Evolutionary conservation across 2,797 vertebrate species (phyloP), one percentile per base, ranked within the genome.

Genomic region (Dryobates pubescens): DNA sequence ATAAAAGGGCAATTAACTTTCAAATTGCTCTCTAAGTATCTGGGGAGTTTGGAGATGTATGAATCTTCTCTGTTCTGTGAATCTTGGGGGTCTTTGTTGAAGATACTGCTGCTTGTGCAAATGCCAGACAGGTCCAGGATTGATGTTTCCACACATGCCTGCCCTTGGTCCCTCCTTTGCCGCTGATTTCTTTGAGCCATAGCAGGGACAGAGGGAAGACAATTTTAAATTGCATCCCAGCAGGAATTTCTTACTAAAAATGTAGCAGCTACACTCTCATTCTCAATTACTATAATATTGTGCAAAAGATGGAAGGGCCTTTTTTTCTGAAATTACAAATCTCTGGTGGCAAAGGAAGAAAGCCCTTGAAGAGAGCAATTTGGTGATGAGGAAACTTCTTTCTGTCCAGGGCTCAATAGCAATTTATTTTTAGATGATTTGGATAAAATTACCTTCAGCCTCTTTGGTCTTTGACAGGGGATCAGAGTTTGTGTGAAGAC

Each of bases 281-380:
- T 89, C 58, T 92, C 43, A 45, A 30, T 83, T 87, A 41, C 78
- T 72, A 14, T 72, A 65, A 78, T 65, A 82, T 10, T 82, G 59
- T 72, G 85, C 78, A 81, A 85, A 89, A 74, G n/a, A 20, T 41
- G 30, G 54, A 84, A 57, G n/a, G 51, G 54, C n/a, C 17, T 92
- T 59, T 79, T 69, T 75, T 76, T 58, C 64, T 75, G 59, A 80
- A 84, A 90, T 89, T 78, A 72, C 12, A 1, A 67, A 69, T 87
- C 73, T 77, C 51, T 78, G 10, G n/a, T 56, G 70, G 59, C 23
- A 78, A 85, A 82, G 69, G 53, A 82, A 61, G 72, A 89, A 91
- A 92, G 56, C 56, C 51, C 78, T 51, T 72, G 70, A 83, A 90
- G 74, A 89, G 63, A 77, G 34, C n/a, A 87, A 53, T 89, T 87